phyloP scores from a whole-genome alignment of 2,113 vertebrate genomes.

The Anhinga rufa region DNA sequence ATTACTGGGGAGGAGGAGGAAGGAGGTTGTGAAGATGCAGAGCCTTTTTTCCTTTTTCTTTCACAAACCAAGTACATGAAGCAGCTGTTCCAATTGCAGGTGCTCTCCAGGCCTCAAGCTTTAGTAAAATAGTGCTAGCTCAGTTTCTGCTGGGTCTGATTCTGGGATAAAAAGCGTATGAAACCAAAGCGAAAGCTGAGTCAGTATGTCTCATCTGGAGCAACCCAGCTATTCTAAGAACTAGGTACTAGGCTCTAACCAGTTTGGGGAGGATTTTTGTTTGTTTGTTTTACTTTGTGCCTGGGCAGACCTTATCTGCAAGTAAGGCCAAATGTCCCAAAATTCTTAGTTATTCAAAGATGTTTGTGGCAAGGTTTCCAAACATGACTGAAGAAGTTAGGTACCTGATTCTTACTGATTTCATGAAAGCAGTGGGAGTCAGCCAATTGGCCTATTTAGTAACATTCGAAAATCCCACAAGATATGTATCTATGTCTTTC shows the following conservation, averaged over 20 bases:
- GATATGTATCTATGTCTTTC: background rate
- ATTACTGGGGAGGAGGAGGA: background rate
- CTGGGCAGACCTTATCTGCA: background rate
- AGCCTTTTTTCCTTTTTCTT: background rate
- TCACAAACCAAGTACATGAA: background rate
- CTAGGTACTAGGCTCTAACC: background rate
- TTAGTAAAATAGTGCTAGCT: background rate
- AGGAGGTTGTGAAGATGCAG: background rate
- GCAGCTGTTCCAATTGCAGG: background rate
- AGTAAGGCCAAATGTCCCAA: background rate
- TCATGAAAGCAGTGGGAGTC: slow-evolving; percentile 14
- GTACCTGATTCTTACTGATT: background rate
- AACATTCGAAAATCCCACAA: background rate
- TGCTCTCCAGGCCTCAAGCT: background rate
- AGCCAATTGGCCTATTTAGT: background rate
- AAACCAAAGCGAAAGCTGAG: background rate
- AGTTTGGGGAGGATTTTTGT: background rate
- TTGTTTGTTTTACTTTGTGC: background rate
- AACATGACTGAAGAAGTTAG: background rate
- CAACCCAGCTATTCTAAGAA: background rate
- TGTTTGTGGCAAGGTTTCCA: background rate
- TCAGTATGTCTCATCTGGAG: background rate
- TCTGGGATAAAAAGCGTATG: background rate
- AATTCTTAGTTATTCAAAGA: background rate
- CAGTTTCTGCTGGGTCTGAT: background rate